A percentile compares a stretch with the other conserved stretches of the same genome.
phyloP scores from a whole-genome alignment of 2,113 vertebrate species.

The Lepisosteus oculatus region DNA sequence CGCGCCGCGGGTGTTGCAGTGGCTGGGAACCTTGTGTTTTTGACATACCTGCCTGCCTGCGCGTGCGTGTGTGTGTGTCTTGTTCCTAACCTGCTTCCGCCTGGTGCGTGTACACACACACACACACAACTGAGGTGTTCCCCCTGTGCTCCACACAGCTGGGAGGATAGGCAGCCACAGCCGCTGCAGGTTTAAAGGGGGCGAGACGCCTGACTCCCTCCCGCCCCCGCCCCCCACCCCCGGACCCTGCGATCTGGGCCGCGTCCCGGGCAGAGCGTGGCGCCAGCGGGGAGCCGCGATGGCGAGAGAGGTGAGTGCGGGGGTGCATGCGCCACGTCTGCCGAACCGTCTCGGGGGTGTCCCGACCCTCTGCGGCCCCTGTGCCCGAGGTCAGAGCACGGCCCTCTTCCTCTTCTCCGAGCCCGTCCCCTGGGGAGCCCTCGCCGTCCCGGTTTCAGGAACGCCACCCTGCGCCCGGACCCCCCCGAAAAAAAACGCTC shows the following conservation, averaged over 20 bases:
- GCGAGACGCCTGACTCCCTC: constrained; percentile 11
- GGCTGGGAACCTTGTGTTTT: constrained; percentile 24
- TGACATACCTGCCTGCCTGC: constrained; percentile 11
- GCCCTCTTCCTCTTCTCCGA: constrained; percentile 20
- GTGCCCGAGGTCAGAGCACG: constrained; percentile 44
- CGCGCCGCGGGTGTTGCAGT: constrained; percentile 36
- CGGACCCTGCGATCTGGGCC: too few relatives aligned
- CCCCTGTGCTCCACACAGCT: constrained; percentile 40
- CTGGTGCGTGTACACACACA: constrained; percentile 10
- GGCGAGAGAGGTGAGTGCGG: too few relatives aligned
- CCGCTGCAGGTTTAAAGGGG: constrained; percentile 17
- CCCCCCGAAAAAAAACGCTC: constrained; percentile 38
- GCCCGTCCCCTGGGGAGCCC: constrained; percentile 18
- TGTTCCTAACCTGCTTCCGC: not conserved
- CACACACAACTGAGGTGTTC: constrained; percentile 31
- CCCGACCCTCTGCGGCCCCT: too few relatives aligned
- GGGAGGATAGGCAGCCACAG: constrained; percentile 10
- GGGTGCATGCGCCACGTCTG: too few relatives aligned
- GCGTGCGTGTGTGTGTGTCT: constrained; percentile 25
- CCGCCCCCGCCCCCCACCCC: constrained; percentile 4
- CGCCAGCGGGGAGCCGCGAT: too few relatives aligned
- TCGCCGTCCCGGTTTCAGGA: constrained; percentile 2
- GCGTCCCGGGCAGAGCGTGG: too few relatives aligned
- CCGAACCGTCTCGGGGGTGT: too few relatives aligned
- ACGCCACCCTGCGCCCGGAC: constrained; percentile 39